A percentile compares a stretch with the other conserved stretches of the same genome.
Conservation (phyloP, 2,888 invertebrate species). For the Calameuta idolon region DNA sequence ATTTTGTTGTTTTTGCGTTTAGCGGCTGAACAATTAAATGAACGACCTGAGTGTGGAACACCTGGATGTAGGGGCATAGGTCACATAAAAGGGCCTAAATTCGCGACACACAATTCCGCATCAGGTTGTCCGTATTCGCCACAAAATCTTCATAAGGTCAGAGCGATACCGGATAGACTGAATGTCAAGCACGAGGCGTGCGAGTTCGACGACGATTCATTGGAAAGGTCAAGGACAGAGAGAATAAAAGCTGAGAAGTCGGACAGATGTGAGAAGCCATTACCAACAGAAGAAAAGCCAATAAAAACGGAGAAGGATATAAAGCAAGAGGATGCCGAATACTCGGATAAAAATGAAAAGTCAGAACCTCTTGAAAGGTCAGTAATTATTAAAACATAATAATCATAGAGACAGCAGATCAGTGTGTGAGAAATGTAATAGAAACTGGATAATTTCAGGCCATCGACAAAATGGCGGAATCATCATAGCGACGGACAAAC, state of each 20-base stretch:
- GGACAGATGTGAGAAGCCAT: constrained; percentile 34
- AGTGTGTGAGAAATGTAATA: not conserved
- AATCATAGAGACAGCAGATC: not conserved
- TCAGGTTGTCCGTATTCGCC: constrained; percentile 82
- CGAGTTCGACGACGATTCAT: constrained; percentile 57
- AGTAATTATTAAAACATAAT: constrained; percentile 16
- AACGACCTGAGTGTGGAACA: constrained; percentile 80
- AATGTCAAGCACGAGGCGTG: constrained; percentile 66
- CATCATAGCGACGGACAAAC: constrained; percentile 58
- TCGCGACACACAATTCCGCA: constrained; percentile 78
- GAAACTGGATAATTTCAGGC: not conserved
- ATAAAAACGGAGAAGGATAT: constrained; percentile 53
- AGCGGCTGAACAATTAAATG: constrained; percentile 76
- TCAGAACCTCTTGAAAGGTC: constrained; percentile 56
- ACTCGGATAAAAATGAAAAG: constrained; percentile 55
- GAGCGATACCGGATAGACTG: constrained; percentile 69
- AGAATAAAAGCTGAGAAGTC: constrained; percentile 43
- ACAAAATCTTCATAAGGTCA: constrained; percentile 69
- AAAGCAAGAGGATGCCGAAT: constrained; percentile 59
- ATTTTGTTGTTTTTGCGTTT: constrained; percentile 34
- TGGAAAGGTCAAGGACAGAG: constrained; percentile 38
- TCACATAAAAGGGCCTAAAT: constrained; percentile 84
- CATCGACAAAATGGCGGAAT: constrained; percentile 43
- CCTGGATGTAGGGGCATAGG: constrained; percentile 91
- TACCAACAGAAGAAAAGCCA: constrained; percentile 45